Percentiles rank a stretch among this genome's conserved stretches.
Evolutionary conservation across 2,113 vertebrate species (phyloP).

Genomic region (Dipodomys stephensi): DNA sequence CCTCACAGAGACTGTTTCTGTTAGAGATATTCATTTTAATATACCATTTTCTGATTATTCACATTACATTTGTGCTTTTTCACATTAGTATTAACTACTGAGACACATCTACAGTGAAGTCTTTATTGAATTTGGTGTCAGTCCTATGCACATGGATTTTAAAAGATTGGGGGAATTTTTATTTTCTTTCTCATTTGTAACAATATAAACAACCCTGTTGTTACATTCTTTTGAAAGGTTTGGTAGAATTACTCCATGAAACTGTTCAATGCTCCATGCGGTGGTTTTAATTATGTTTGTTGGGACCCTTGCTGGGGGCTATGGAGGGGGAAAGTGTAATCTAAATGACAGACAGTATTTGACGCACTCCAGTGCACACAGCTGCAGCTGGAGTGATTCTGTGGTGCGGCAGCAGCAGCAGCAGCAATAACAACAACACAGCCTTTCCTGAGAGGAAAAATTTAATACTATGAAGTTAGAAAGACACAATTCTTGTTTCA

Average conservation of each 20-base stretch:
- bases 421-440: neutral
- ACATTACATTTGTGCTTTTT: slow-evolving; percentile 10
- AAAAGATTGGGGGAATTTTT: slow-evolving; percentile 32
- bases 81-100: neutral
- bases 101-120: neutral
- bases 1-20: no score
- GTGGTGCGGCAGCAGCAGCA: neutral
- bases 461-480: slow-evolving; percentile 58
- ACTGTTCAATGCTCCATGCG: neutral
- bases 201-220: neutral
- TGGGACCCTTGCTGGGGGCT: slow-evolving; percentile 56
- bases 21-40: slow-evolving; percentile 14
- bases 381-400: slow-evolving; percentile 50
- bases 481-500: slow-evolving; percentile 23
- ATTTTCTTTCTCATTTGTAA: neutral
- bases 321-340: neutral
- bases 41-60: neutral
- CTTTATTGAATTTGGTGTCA: neutral
- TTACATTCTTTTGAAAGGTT: slow-evolving; percentile 29
- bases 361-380: slow-evolving; percentile 71
- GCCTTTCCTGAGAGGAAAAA: slow-evolving; percentile 32
- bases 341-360: slow-evolving; percentile 67
- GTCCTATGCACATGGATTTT: neutral
- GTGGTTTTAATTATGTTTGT: slow-evolving; percentile 61
- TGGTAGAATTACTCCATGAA: slow-evolving; percentile 46